Evolutionary conservation across 2,113 vertebrate species (phyloP).

Genomic region (Anhinga anhinga): DNA sequence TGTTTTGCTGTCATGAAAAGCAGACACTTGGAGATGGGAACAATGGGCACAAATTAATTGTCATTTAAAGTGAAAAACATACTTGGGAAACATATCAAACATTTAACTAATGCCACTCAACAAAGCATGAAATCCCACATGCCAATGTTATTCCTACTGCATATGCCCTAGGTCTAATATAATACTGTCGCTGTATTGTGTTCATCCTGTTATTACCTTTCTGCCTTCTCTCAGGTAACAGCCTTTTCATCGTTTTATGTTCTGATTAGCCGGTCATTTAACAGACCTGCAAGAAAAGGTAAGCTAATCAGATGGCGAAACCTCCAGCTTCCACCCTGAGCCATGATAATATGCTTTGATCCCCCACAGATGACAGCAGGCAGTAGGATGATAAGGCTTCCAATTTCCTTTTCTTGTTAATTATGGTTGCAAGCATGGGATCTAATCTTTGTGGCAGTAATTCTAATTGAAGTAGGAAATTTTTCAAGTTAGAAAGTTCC

Average conservation of each 20-base stretch:
- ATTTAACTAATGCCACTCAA: not conserved
- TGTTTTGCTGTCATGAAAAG: not conserved
- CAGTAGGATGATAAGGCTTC: not conserved
- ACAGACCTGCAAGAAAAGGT: not conserved
- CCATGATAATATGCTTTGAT: not conserved
- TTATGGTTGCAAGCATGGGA: not conserved
- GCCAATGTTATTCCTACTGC: not conserved
- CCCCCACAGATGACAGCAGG: not conserved
- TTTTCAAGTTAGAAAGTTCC: not conserved
- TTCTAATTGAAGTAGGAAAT: not conserved
- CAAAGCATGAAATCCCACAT: not conserved
- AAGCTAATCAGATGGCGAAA: not conserved
- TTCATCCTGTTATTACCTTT: not conserved
- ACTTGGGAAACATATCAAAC: not conserved
- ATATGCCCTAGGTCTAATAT: not conserved
- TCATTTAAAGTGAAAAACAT: not conserved
- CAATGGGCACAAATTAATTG: conserved; percentile 12
- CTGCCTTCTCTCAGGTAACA: not conserved
- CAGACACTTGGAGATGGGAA: not conserved
- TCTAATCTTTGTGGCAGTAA: not conserved
- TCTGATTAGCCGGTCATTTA: not conserved
- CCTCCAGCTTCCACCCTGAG: not conserved
- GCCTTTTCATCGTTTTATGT: not conserved
- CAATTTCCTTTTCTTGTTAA: not conserved
- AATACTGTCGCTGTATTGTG: not conserved